These are phyloP conservation scores for Pterostichus niger DNA, from an alignment of 2,888 invertebrate species.

Conservation along the genomic window DNA sequence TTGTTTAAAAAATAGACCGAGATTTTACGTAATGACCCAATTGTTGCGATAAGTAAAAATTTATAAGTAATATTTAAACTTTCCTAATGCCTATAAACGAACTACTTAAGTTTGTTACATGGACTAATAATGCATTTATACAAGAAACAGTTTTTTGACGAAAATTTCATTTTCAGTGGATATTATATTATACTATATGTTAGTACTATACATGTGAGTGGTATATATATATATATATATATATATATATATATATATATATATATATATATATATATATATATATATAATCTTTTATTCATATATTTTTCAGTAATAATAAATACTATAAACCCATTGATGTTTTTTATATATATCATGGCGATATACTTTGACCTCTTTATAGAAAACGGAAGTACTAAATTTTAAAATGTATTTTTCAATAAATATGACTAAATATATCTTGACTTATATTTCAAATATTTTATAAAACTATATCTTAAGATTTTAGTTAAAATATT, in stretches of 20 bases:
- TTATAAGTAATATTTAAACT: not conserved
- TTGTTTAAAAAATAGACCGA: not conserved
- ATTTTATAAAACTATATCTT: not conserved
- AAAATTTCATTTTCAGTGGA: no score
- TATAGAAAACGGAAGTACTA: slow-evolving; percentile 40
- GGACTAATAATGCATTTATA: no score
- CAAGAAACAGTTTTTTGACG: no score
- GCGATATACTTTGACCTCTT: slow-evolving; percentile 29
- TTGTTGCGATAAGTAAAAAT: slow-evolving; percentile 22
- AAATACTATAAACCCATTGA: slow-evolving; percentile 11
- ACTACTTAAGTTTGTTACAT: no score
- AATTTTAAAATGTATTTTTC: slow-evolving; percentile 26
- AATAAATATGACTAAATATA: slow-evolving; percentile 27
- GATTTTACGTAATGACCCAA: slow-evolving; percentile 36
- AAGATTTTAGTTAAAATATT: not conserved
- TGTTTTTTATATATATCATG: not conserved
- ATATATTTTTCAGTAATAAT: slow-evolving; percentile 20
- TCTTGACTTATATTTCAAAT: no score
- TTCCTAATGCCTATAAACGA: not conserved
- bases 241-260: no score
- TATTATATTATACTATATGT: no score
- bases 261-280: no score
- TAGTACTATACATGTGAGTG: no score
- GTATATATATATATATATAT: no score
- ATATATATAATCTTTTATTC: not conserved